These are phyloP conservation scores for Megathymus violae DNA, from an alignment of 1,140 invertebrate genomes.

Conservation along the genomic window DNA sequence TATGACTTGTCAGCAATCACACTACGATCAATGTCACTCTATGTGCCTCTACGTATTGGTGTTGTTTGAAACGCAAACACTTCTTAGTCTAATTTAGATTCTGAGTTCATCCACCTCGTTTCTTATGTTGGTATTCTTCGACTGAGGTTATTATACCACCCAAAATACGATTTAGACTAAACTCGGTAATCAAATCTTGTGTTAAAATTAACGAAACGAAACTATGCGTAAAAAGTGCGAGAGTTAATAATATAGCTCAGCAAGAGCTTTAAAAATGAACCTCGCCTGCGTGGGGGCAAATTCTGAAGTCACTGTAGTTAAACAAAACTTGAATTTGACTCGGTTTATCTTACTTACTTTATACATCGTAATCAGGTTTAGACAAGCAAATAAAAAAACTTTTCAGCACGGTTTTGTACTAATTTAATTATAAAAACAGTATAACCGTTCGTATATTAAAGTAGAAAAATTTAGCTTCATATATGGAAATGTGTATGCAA, in stretches of 20 bases:
- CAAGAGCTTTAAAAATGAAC: constrained; percentile 47
- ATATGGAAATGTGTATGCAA: too few species aligned
- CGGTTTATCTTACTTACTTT: constrained; percentile 39
- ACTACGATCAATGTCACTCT: constrained; percentile 10
- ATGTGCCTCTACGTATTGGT: constrained; percentile 36
- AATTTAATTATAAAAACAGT: too few species aligned
- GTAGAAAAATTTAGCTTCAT: too few species aligned
- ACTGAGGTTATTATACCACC: constrained; percentile 12
- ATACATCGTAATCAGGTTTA: constrained; percentile 35
- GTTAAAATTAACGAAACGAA: constrained; percentile 18
- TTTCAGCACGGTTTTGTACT: constrained; percentile 2
- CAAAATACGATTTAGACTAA: constrained; percentile 1
- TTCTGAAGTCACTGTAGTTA: constrained; percentile 40
- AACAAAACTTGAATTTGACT: constrained; percentile 35
- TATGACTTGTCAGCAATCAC: background rate
- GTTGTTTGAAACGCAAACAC: constrained; percentile 52
- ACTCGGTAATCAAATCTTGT: background rate
- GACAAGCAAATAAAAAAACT: constrained; percentile 31
- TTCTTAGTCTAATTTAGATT: constrained; percentile 67
- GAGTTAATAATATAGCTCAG: constrained; percentile 48
- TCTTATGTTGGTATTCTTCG: constrained; percentile 47
- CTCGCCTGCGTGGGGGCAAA: constrained; percentile 41
- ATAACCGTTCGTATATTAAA: too few species aligned
- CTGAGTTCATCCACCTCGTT: constrained; percentile 69
- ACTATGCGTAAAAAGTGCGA: constrained; percentile 10